Evolutionary conservation across 2,888 invertebrate genomes (phyloP).

Genomic region (Alsophila aescularia): DNA sequence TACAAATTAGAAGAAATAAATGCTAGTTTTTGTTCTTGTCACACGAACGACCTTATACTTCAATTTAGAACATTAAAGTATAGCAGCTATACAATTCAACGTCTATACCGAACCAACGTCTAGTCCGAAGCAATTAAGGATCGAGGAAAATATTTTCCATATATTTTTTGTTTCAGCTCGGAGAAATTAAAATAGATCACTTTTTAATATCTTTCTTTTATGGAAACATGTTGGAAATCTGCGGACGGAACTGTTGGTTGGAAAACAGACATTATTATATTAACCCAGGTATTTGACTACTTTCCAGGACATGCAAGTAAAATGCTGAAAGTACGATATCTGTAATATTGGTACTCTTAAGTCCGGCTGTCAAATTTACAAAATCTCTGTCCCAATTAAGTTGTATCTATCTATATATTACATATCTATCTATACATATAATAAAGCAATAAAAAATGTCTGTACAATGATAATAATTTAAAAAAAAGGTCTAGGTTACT

Average conservation of each 20-base stretch:
- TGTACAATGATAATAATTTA: too few relatives aligned
- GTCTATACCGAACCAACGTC: conserved; percentile 19
- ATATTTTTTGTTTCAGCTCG: conserved; percentile 45
- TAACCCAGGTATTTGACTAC: neutral
- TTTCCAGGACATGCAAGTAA: neutral
- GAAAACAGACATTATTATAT: conserved; percentile 20
- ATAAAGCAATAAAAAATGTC: too few relatives aligned
- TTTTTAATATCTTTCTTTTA: conserved; percentile 44
- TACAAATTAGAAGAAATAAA: too few relatives aligned
- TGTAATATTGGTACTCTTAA: too few relatives aligned
- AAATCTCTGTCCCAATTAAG: too few relatives aligned
- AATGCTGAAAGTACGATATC: too few relatives aligned
- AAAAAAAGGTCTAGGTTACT: too few relatives aligned
- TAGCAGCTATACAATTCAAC: neutral
- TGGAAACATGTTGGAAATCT: conserved; percentile 34
- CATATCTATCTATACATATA: too few relatives aligned
- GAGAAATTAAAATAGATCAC: conserved; percentile 52
- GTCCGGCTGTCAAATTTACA: too few relatives aligned
- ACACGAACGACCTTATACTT: too few relatives aligned
- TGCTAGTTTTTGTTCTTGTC: too few relatives aligned
- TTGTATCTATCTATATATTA: too few relatives aligned
- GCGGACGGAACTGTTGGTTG: conserved; percentile 10
- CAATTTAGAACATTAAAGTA: neutral
- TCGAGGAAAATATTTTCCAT: conserved; percentile 47
- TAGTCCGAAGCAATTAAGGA: conserved; percentile 50